Percentiles rank a stretch among this genome's conserved stretches.
These are phyloP conservation scores for Lampris incognitus DNA, from an alignment of 2,113 vertebrate species.

Conservation along the genomic window DNA sequence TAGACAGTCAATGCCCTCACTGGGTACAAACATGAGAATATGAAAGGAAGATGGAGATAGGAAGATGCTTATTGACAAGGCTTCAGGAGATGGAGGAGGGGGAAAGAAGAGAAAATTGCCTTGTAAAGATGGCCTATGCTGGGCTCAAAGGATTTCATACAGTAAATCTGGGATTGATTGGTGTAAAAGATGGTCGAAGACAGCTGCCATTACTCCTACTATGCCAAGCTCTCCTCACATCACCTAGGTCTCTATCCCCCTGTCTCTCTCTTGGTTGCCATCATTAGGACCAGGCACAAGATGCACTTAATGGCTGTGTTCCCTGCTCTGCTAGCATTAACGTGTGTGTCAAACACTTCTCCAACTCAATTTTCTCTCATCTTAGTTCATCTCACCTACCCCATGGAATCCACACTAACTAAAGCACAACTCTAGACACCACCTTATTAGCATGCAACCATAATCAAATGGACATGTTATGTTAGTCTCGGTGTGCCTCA, in stretches of 20 bases:
- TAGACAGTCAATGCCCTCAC: not conserved
- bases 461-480: conserved; percentile 62
- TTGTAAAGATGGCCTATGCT: conserved; percentile 70
- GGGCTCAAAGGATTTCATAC: conserved; percentile 59
- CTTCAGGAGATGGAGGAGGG: conserved; percentile 33
- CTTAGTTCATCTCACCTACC: conserved; percentile 16
- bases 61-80: conserved; percentile 34
- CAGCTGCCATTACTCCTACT: not conserved
- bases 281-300: not conserved
- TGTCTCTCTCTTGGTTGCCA: not conserved
- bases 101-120: conserved; percentile 37
- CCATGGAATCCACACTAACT: conserved; percentile 36
- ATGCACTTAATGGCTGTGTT: conserved; percentile 7
- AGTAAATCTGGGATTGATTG: conserved; percentile 64
- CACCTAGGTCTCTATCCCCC: conserved; percentile 3
- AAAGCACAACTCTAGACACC: conserved; percentile 52
- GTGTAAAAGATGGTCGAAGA: conserved; percentile 58
- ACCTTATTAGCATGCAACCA: conserved; percentile 63
- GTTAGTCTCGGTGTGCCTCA: conserved; percentile 57
- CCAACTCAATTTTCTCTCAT: not conserved
- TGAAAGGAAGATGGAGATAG: not conserved
- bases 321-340: not conserved
- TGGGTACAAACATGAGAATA: conserved; percentile 21
- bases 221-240: not conserved
- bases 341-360: not conserved